phyloP scores from a whole-genome alignment of 2,113 vertebrate genomes.

The Anhinga rufa region DNA sequence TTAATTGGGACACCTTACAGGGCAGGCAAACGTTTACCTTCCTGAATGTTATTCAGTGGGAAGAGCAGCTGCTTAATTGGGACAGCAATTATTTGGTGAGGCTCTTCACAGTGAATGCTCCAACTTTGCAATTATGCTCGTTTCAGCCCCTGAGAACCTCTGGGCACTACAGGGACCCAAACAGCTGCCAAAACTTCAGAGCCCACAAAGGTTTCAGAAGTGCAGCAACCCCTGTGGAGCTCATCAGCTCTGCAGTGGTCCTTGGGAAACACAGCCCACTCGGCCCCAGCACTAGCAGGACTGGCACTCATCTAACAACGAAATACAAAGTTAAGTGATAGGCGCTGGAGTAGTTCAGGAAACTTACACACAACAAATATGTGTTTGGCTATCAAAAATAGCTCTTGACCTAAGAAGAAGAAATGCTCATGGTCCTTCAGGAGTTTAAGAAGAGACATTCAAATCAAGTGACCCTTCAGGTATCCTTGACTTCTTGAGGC shows the following conservation, averaged over 20 bases:
- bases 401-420: background rate
- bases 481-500: background rate
- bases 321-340: background rate
- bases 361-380: rapidly evolving
- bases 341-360: background rate
- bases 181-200: background rate
- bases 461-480: background rate
- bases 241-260: background rate
- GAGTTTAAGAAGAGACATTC: background rate
- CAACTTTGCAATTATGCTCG: background rate
- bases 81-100: constrained; percentile 31
- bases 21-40: background rate
- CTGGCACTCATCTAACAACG: background rate
- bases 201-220: background rate
- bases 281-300: background rate
- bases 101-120: background rate
- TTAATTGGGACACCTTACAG: constrained; percentile 20
- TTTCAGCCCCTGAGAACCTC: background rate
- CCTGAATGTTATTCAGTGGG: background rate
- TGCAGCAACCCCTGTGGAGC: background rate
- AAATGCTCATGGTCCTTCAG: background rate
- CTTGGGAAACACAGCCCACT: background rate
- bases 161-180: background rate
- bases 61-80: constrained; percentile 14
- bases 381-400: background rate